These are phyloP conservation scores for Scolopax mira DNA, from an alignment of 2,113 vertebrate species.

Conservation along the genomic window DNA sequence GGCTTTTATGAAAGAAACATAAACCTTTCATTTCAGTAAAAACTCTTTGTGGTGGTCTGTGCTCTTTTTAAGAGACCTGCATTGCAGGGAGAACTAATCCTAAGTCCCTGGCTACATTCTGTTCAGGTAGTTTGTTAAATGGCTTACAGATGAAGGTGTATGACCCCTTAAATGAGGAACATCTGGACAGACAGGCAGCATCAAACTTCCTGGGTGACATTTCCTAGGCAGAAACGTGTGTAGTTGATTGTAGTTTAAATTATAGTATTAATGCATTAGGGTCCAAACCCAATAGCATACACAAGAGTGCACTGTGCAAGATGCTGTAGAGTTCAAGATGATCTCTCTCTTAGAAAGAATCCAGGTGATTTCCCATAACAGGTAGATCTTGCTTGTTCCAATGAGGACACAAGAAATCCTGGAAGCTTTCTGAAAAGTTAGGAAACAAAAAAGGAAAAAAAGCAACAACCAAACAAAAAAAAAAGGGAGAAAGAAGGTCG, in stretches of 20 bases:
- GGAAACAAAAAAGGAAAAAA: not conserved
- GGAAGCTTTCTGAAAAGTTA: not conserved
- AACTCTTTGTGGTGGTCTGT: not conserved
- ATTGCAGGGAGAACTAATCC: not conserved
- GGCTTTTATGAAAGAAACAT: not conserved
- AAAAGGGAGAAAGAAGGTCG: not conserved
- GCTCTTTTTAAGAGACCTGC: not conserved
- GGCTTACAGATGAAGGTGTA: not conserved
- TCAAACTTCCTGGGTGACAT: not conserved
- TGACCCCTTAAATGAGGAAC: not conserved
- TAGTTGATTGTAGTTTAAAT: not conserved
- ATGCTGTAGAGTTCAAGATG: not conserved
- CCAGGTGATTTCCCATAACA: not conserved
- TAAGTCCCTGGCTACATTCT: accelerated
- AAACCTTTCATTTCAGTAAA: not conserved
- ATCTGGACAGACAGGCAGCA: not conserved
- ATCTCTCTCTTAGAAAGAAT: not conserved
- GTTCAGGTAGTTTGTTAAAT: not conserved
- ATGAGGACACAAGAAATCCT: not conserved
- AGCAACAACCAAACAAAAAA: too few species aligned
- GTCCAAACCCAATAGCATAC: not conserved
- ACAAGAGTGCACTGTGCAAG: not conserved
- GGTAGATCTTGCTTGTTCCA: not conserved
- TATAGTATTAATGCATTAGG: not conserved
- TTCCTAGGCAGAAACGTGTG: not conserved